Evolutionary conservation across 2,797 vertebrate genomes (phyloP), one percentile per base, ranked within the genome.

Genomic region (Clarias fuscus): DNA sequence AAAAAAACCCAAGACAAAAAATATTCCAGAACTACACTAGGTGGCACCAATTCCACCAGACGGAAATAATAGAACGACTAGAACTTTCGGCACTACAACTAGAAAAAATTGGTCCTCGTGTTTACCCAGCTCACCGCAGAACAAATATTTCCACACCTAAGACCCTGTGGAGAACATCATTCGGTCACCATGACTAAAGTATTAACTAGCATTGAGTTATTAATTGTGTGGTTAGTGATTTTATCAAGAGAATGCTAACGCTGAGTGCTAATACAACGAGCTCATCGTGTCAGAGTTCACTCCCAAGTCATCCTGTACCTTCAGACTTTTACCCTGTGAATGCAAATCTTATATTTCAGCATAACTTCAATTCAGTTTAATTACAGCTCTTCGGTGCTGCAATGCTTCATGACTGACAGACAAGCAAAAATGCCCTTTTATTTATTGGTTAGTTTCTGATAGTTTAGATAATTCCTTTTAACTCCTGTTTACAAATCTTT

Each of bases 21-120:
- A 14, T 11, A 13, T 48, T 30, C 6, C 1, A 30, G 30, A 7
- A 11, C 6, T 80, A 30, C 89, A 90, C 30, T 67, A 88, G 89
- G 27, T 86, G 87, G 81, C 72, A 62, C 70, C 33, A 65, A 7
- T 73, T 81, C 79, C 62, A 40, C 20, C 11, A 15, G 11, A 40
- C 40, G 14, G 27, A 61, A 61, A 7, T 17, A 48, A 62, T 62
- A 79, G 40, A 37, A 61, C 14, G 76, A 37, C 2, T 37, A 20
- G 53, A 72, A 11, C 1, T 73, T 48, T 48, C n/a, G 22, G 71
- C 22, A 48, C 18, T 20, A 24, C 37, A 43, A 40, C 37, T 22
- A 43, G 24, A 43, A 24, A 22, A 20, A 43, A 13, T 72, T 11
- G 5, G 11, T 40, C 70, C 17, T 24, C 14, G 7, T 53, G 43